Base-by-base conservation (phyloP, 1,140 invertebrate genomes). In the Drosophila tropicalis region DNA sequence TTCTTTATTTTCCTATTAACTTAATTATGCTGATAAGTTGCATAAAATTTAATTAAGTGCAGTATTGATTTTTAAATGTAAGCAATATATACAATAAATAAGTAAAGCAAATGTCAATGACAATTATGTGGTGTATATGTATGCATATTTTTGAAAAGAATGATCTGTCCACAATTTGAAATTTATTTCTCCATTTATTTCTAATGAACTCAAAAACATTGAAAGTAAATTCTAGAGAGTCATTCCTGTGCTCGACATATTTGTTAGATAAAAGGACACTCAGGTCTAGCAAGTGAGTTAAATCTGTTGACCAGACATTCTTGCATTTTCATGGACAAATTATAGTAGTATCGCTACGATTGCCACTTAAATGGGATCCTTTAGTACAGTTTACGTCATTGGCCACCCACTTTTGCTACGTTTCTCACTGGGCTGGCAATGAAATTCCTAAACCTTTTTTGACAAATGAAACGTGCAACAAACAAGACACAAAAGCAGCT, bases 401-500 rank as follows among this genome's bases (percentile, higher is more conserved):
- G 44, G 44, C 15, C 41, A 6, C n/a, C 15, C 15, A 44, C 41
- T 41, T 41, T 41, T 29, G 40, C 40, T 13, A 41, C n/a, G 40
- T 36, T 22, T 36, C 40, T 29, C 36, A 57, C 41, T 51, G 47
- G 19, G 54, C 57, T 68, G 75, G 75, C 71, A 76, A 86, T 86
- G 72, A 82, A 87, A 87, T 79, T 65, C 63, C 57, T 70, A 63
- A 64, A 68, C 74, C 82, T 57, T 86, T 79, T 87, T 82, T 86
- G 82, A 86, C 83, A 86, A 86, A 86, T 86, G 83, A 87, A 79
- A 79, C 72, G 75, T 82, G 83, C 78, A 82, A 87, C 82, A 86
- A 86, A 87, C 83, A 79, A 76, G 82, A 70, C 72, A 76, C 71
- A 61, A 76, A 57, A 61, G 74, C 69, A 63, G 67, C 77, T 69